These are phyloP conservation scores for Drosophila sulfurigaster DNA, from an alignment of 1,140 invertebrate genomes.

Conservation along the genomic window DNA sequence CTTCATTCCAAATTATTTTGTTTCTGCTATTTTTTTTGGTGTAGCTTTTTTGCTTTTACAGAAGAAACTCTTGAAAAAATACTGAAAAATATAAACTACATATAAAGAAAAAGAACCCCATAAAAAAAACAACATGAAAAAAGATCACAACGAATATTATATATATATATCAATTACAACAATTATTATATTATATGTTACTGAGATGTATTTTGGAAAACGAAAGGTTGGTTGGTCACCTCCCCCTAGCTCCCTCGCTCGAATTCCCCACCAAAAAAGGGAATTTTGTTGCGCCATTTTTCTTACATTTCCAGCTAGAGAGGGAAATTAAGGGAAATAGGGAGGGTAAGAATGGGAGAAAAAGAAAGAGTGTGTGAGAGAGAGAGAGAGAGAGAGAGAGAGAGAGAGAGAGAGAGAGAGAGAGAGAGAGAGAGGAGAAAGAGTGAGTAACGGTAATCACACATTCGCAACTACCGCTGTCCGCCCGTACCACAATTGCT, in stretches of 20 bases:
- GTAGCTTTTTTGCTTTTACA: conserved; percentile 26
- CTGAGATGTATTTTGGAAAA: conserved; percentile 9
- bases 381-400: neutral
- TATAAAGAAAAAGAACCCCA: neutral
- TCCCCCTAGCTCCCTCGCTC: neutral
- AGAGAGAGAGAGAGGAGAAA: neutral
- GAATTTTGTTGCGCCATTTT: conserved; percentile 8
- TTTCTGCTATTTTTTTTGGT: conserved; percentile 5
- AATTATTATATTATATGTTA: conserved; percentile 1
- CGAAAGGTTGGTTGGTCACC: conserved; percentile 40
- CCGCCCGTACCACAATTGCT: conserved; percentile 49
- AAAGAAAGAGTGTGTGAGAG: neutral
- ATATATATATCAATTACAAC: neutral
- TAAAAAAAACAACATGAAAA: neutral
- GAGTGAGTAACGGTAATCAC: neutral
- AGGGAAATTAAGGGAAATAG: neutral
- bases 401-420: neutral
- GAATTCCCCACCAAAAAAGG: neutral
- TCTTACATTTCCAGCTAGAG: conserved; percentile 36
- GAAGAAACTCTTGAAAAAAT: conserved; percentile 23
- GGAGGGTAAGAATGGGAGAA: neutral
- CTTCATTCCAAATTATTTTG: conserved; percentile 48
- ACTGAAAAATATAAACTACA: neutral
- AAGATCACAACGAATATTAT: conserved; percentile 3
- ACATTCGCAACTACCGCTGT: neutral